Percentiles rank a stretch among this genome's conserved stretches.
Conservation (phyloP, 2,797 vertebrate species). For the Myioborus miniatus region DNA sequence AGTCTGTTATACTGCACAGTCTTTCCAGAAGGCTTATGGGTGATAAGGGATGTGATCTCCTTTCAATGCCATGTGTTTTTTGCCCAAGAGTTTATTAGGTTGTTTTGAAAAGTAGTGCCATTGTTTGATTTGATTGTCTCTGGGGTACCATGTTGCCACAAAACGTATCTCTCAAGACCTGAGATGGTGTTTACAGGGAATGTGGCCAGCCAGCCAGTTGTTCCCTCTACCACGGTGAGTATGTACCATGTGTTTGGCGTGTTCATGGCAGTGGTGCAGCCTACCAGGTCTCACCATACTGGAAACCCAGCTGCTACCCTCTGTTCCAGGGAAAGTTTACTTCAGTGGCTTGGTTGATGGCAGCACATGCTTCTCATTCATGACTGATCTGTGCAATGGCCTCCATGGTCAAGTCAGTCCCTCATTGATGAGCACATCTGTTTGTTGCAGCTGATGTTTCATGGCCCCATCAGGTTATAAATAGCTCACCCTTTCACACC, state of each 20-base stretch:
- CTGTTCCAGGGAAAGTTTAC: background rate
- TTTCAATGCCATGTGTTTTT: background rate
- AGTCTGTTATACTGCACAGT: accelerated
- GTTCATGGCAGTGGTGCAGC: background rate
- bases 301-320: background rate
- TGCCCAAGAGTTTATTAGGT: background rate
- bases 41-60: background rate
- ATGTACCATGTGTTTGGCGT: background rate
- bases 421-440: background rate
- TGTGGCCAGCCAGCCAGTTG: background rate
- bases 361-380: background rate
- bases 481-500: background rate
- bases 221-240: background rate
- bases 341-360: background rate
- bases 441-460: background rate
- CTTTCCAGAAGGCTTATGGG: background rate
- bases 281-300: background rate
- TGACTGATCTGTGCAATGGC: background rate
- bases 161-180: background rate
- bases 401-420: background rate
- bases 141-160: background rate
- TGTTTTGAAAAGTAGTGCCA: background rate
- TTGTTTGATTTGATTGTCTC: accelerated
- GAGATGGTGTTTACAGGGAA: background rate
- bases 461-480: background rate